Conservation (phyloP, 2,113 vertebrate species). For the Albula glossodonta region DNA sequence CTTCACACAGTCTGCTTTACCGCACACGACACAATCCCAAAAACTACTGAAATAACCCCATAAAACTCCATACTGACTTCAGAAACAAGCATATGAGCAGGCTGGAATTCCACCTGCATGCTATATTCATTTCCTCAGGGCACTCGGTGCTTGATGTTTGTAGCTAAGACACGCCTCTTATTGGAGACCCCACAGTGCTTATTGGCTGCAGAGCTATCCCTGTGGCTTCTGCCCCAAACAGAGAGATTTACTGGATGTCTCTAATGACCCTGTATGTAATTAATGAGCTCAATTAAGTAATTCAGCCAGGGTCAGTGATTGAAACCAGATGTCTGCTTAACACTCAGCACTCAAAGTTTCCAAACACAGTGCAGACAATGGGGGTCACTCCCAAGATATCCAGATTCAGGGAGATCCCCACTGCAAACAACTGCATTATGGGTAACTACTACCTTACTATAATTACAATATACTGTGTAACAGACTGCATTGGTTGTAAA, state of each 20-base stretch:
- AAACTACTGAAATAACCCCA: background rate
- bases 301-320: conserved; percentile 61
- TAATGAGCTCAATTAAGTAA: conserved; percentile 71
- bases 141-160: background rate
- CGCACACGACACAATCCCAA: background rate
- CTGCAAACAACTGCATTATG: no score
- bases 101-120: background rate
- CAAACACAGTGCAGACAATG: conserved; percentile 52
- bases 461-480: background rate
- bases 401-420: conserved; percentile 20
- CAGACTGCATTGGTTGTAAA: background rate
- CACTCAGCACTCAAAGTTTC: conserved; percentile 31
- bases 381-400: conserved; percentile 58
- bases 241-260: conserved; percentile 44
- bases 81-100: background rate
- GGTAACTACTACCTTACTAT: background rate
- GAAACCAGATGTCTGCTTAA: conserved; percentile 62
- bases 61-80: background rate
- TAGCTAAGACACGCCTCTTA: background rate
- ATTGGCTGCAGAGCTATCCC: background rate
- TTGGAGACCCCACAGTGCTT: background rate
- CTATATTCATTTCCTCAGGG: background rate
- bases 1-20: background rate
- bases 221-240: background rate
- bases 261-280: conserved; percentile 58